Evolutionary conservation across 2,888 invertebrate species (phyloP).

Genomic region (Luperina nickerlii): DNA sequence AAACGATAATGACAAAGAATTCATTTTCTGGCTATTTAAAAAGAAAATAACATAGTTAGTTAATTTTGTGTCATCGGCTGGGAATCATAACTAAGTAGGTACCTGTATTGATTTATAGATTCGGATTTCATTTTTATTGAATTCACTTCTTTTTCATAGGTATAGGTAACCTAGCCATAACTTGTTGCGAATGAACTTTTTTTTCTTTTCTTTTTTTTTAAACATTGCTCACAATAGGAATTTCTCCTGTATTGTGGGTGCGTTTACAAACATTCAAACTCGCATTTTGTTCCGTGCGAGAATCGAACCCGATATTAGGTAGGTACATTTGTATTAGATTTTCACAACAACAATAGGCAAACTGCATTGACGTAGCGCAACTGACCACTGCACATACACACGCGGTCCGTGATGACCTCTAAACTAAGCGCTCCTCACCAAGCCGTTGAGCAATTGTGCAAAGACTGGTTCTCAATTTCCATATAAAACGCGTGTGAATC

Average conservation of each 20-base stretch:
- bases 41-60: not conserved
- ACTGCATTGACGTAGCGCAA: constrained; percentile 67
- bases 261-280: too few species aligned
- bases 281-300: too few species aligned
- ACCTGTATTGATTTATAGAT: not conserved
- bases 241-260: too few species aligned
- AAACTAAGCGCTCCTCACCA: constrained; percentile 74
- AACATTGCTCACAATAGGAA: too few species aligned
- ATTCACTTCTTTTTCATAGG: not conserved
- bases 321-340: constrained; percentile 43
- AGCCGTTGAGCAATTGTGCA: constrained; percentile 80
- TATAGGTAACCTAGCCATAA: not conserved
- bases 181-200: constrained; percentile 10
- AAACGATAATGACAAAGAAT: not conserved
- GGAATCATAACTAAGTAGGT: not conserved
- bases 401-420: constrained; percentile 77
- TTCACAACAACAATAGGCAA: constrained; percentile 65
- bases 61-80: not conserved
- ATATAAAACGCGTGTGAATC: constrained; percentile 77
- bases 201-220: too few species aligned
- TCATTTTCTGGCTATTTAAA: not conserved
- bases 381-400: constrained; percentile 66
- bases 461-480: constrained; percentile 77
- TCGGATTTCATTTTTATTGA: not conserved
- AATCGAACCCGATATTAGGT: not conserved